Base-by-base conservation (phyloP, 64 coral and sea anemone species). In the Montipora cactus region DNA sequence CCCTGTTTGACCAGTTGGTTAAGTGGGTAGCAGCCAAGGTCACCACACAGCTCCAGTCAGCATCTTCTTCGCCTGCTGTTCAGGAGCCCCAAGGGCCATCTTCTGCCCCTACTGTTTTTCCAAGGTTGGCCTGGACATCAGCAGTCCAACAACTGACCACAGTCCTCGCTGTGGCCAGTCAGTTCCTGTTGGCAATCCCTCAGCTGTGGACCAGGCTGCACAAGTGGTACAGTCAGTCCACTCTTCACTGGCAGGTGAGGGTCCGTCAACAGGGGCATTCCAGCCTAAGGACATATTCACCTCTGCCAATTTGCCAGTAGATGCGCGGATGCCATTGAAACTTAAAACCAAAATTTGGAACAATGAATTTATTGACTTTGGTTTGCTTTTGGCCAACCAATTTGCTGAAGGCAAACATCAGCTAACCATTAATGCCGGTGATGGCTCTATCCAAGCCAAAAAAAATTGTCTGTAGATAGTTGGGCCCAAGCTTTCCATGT, bases 331-430 rank as follows among this genome's bases (percentile, higher is more conserved):
- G 4, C 14, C 64, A 2, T 20, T 59, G 14, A 95, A 91, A 85
- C 1, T 90, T 10, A 90, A 83, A 67, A 75, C 78, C 5, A 91
- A 80, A 47, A 95, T 91, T 8, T 91, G 88, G 88, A 23, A 75
- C 9, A 77, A 95, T 72, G 79, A 79, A 14, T 87, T 51, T 55
- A 81, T 95, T 75, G 88, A 95, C 51, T 84, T 95, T 91, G 93
- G 88, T 37, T 61, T 61, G 7, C 88, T 91, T 12, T 69, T 95
- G 28, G 81, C 67, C 8, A 79, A 49, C 50, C 61, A 87, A 49
- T 61, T 77, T 59, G 64, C 47, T 1, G 58, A 81, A 0, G 44
- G 1, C 23, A 47, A 75, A 12, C 89, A 81, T 49, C 93, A 89
- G 46, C 78, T 94, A 19, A 78, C 84, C 61, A 69, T 44, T 87